These are phyloP conservation scores for Eulemur albifrons DNA, from an alignment of 2,797 vertebrate genomes.

Conservation along the genomic window DNA sequence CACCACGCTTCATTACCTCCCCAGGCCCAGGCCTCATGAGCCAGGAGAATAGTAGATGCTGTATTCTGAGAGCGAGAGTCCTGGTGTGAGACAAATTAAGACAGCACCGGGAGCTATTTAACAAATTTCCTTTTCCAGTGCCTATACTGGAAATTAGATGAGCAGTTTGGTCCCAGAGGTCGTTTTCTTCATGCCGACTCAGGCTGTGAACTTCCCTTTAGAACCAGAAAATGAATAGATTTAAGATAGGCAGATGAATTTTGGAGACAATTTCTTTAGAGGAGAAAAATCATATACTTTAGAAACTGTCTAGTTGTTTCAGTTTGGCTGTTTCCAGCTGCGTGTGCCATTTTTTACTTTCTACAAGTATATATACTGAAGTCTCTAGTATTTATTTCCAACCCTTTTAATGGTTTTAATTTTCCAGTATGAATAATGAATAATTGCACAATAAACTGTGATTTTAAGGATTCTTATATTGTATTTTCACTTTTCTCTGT, in stretches of 20 bases:
- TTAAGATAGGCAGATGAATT: constrained; percentile 3
- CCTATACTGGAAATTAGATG: neutral
- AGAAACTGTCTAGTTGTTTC: constrained; percentile 22
- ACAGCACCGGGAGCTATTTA: constrained; percentile 33
- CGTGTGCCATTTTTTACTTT: neutral
- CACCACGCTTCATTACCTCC: neutral
- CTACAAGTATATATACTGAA: neutral
- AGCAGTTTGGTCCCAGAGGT: constrained; percentile 31
- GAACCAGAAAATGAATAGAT: constrained; percentile 24
- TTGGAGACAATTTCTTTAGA: neutral
- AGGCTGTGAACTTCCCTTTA: constrained; percentile 36
- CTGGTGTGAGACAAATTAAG: constrained; percentile 62
- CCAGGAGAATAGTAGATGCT: neutral
- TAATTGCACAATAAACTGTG: neutral
- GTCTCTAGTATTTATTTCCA: neutral
- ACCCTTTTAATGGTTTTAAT: neutral
- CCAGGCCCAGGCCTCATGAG: neutral
- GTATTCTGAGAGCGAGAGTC: constrained; percentile 19
- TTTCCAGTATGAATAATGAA: neutral
- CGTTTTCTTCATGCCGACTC: constrained; percentile 32
- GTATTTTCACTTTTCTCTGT: neutral
- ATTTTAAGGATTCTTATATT: neutral
- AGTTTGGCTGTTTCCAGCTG: neutral
- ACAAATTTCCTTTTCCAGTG: constrained; percentile 51
- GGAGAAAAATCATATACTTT: neutral